Evolutionary conservation across 2,113 vertebrate genomes (phyloP), one percentile per base, ranked within the genome.

Genomic region (Condylura cristata): DNA sequence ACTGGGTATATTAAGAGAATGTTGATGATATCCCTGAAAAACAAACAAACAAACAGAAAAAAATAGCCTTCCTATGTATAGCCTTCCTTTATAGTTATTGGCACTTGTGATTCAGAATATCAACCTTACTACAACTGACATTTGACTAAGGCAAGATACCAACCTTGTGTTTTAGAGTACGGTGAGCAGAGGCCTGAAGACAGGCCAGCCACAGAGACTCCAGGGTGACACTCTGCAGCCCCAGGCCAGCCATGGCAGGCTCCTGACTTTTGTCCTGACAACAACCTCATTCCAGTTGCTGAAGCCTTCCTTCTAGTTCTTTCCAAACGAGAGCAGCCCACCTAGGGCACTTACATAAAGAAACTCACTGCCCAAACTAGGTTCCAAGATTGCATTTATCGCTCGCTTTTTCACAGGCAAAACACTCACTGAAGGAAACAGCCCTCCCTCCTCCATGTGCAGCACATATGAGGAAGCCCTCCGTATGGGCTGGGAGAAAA

Each of bases 401-500:
- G 7, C 75, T 89, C 72, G 60, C 41, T 94, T 92, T 88, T 44
- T 81, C 72, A 48, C 39, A 39, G 11, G 63, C 34, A 81, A 76
- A 66, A 39, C n/a, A 30, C 30, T 84, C 56, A 65, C 58, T 75
- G 30, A 28, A 13, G 48, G 86, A 89, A n/a, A 61, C 41, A 24
- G 7, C 26, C 32, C 39, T 75, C 58, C 32, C 34, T 58, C 32
- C 32, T 37, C 51, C 10, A 8, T 1, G 61, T 37, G 76, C n/a
- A 60, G 34, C 32, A 26, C 90, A 74, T 76, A 89, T 1, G 51
- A 96, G 83, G 93, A 94, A 89, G 95, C 79, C 66, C 72, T 86
- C 79, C 18, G 39, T 76, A 90, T 56, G 46, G 91, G 93, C 53
- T n/a, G 63, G 71, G 66, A 92, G 74, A 90, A 72, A 90, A 93